Percentiles rank a stretch among this genome's conserved stretches.
These are phyloP conservation scores for Phocoena sinus DNA, from an alignment of 2,113 vertebrate genomes.

Conservation along the genomic window DNA sequence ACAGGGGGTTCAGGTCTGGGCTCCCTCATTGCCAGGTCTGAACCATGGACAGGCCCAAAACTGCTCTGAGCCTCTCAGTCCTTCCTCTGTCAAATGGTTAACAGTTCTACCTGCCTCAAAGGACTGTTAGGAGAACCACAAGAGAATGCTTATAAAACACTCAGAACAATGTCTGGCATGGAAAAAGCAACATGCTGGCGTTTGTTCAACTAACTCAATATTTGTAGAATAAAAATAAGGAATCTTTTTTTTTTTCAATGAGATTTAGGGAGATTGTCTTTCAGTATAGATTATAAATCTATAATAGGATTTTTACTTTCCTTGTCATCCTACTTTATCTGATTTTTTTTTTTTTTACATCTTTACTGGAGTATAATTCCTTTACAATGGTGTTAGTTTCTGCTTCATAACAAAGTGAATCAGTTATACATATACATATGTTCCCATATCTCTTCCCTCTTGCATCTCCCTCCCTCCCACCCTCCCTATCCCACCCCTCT, in stretches of 20 bases:
- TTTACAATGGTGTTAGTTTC: too few relatives aligned
- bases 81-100: neutral
- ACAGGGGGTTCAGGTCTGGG: neutral
- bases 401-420: too few relatives aligned
- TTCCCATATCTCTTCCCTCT: too few relatives aligned
- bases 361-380: too few relatives aligned
- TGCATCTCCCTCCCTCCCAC: too few relatives aligned
- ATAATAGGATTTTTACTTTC: too few relatives aligned
- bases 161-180: neutral
- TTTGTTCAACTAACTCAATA: neutral
- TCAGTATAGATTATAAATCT: too few relatives aligned
- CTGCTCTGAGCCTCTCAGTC: neutral
- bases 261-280: too few relatives aligned
- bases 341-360: too few relatives aligned
- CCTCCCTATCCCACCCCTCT: too few relatives aligned
- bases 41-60: neutral
- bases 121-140: neutral
- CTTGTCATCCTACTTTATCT: too few relatives aligned
- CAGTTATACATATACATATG: too few relatives aligned
- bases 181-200: neutral
- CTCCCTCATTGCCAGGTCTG: neutral
- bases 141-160: neutral
- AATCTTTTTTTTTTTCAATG: neutral
- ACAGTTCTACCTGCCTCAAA: neutral
- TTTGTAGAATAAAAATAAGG: neutral